Percentiles rank a stretch among this genome's conserved stretches.
phyloP scores from a whole-genome alignment of 1,140 invertebrate genomes.

The Brachionus paranguensis region DNA sequence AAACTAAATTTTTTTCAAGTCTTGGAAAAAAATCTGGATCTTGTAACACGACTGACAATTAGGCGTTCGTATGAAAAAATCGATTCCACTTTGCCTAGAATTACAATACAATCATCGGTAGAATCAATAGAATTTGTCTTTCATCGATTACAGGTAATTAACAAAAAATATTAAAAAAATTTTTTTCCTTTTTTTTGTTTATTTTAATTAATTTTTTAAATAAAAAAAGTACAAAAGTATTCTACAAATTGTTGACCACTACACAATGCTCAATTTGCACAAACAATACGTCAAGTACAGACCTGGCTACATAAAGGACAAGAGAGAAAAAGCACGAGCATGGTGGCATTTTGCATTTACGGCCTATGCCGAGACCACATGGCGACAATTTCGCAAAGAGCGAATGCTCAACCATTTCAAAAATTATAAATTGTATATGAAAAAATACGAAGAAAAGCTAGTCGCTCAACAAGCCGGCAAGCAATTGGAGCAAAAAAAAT shows the following conservation, averaged over 20 bases:
- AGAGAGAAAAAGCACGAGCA: constrained; percentile 45
- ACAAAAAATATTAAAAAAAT: too few relatives aligned
- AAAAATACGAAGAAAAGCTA: constrained; percentile 35
- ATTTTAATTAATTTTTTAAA: constrained; percentile 41
- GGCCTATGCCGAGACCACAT: constrained; percentile 66
- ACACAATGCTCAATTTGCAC: constrained; percentile 65
- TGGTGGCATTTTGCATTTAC: constrained; percentile 76
- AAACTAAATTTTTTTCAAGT: neutral
- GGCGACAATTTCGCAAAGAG: constrained; percentile 68
- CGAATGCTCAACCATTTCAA: constrained; percentile 64
- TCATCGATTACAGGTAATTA: constrained; percentile 3
- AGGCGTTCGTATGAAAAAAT: neutral
- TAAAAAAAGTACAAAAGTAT: constrained; percentile 63
- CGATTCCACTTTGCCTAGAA: neutral
- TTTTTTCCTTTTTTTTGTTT: too few relatives aligned
- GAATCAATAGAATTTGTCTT: constrained; percentile 35
- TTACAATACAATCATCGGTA: constrained; percentile 9
- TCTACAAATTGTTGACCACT: constrained; percentile 63
- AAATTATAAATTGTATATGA: constrained; percentile 3
- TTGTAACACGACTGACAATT: neutral
- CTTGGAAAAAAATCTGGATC: constrained; percentile 1
- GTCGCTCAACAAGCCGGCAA: neutral
- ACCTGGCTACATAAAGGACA: constrained; percentile 53
- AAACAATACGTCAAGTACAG: constrained; percentile 61
- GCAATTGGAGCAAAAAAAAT: neutral